Percentiles rank a stretch among this genome's conserved stretches.
Conservation (phyloP, 2,113 vertebrate species). For the Calypte anna region DNA sequence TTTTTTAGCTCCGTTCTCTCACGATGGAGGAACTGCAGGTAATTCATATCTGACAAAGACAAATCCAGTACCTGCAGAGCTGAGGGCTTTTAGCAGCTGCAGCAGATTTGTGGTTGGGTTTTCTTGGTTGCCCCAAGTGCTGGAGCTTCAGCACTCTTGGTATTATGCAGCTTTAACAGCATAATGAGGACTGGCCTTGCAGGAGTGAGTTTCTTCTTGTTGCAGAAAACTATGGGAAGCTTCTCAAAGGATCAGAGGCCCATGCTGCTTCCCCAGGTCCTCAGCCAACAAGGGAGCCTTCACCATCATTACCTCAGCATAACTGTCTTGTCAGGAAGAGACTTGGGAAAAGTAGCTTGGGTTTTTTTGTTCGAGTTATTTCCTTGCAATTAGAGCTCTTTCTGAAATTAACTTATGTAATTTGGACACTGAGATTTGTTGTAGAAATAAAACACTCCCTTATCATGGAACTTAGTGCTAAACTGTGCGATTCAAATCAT, state of each 20-base stretch:
- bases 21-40: background rate
- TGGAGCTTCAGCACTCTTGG: background rate
- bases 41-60: background rate
- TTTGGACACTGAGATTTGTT: background rate
- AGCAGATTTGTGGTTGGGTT: rapidly evolving
- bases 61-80: background rate
- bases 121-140: background rate
- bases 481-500: background rate
- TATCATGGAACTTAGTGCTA: background rate
- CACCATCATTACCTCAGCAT: background rate
- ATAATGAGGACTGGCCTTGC: background rate
- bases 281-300: background rate
- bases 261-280: background rate
- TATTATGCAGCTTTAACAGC: rapidly evolving
- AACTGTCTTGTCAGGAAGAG: background rate
- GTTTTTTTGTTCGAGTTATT: background rate
- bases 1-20: background rate
- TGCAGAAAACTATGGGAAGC: background rate
- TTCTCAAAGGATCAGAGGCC: background rate
- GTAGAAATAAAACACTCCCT: background rate
- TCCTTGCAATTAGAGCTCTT: background rate
- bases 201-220: background rate
- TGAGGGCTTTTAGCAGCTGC: background rate
- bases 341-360: background rate
- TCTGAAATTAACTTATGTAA: background rate